Evolutionary conservation across 2,888 invertebrate species (phyloP).

Genomic region (Sphaerophoria taeniata): DNA sequence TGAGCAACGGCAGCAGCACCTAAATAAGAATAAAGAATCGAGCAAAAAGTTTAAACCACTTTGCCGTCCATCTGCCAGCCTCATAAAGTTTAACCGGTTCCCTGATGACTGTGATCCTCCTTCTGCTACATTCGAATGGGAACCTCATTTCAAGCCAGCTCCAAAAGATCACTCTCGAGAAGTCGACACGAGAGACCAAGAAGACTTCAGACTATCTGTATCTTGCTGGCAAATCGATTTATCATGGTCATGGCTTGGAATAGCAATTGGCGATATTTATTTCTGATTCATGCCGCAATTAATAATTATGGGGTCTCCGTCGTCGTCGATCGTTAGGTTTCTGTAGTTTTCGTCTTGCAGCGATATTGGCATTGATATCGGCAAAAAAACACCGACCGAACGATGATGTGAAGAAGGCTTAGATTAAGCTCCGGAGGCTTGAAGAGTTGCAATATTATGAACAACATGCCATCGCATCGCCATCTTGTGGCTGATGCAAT

Average conservation of each 20-base stretch:
- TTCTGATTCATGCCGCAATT: constrained; percentile 72
- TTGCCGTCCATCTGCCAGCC: constrained; percentile 56
- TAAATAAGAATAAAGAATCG: constrained; percentile 24
- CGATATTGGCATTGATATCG: constrained; percentile 49
- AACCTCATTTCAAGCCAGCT: constrained; percentile 33
- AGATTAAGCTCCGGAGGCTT: background rate
- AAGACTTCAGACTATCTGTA: constrained; percentile 25
- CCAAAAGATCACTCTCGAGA: background rate
- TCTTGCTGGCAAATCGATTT: constrained; percentile 57
- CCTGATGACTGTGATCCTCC: constrained; percentile 26
- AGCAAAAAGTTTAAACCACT: constrained; percentile 29
- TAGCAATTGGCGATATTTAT: constrained; percentile 70
- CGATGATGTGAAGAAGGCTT: constrained; percentile 4
- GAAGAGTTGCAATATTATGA: constrained; percentile 26
- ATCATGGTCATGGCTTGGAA: constrained; percentile 64
- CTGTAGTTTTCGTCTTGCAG: constrained; percentile 13
- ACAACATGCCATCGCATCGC: constrained; percentile 52
- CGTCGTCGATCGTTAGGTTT: constrained; percentile 9
- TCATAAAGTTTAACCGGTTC: constrained; percentile 62
- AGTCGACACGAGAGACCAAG: background rate
- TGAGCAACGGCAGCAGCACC: constrained; percentile 1
- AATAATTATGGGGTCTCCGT: constrained; percentile 66
- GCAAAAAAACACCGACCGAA: constrained; percentile 2
- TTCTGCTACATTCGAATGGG: constrained; percentile 12
- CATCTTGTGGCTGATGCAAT: constrained; percentile 60